A percentile compares a stretch with the other conserved stretches of the same genome.
Evolutionary conservation across 2,888 invertebrate species (phyloP).

Genomic region (Loripinus fragilis): DNA sequence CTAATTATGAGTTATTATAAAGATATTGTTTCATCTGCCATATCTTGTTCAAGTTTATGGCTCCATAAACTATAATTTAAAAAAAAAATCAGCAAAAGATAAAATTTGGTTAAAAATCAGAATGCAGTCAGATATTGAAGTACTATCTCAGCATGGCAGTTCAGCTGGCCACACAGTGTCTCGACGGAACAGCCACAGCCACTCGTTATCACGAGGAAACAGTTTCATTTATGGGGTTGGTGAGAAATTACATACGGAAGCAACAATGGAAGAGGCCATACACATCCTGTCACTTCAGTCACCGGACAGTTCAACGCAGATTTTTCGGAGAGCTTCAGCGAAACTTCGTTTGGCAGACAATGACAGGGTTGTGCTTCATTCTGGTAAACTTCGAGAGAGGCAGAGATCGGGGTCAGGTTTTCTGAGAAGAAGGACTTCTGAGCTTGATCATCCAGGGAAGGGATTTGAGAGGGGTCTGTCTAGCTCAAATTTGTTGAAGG

Average conservation of each 20-base stretch:
- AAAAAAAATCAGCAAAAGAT: too few species aligned
- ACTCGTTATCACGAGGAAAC: slow-evolving; percentile 46
- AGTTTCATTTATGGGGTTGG: slow-evolving; percentile 36
- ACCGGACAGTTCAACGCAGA: slow-evolving; percentile 36
- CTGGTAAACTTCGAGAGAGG: not conserved
- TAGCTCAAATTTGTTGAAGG: slow-evolving; percentile 2
- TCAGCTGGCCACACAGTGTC: slow-evolving; percentile 7
- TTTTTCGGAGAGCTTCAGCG: slow-evolving; percentile 37
- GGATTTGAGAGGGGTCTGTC: not conserved
- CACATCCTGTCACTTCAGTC: slow-evolving; percentile 51
- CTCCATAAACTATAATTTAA: too few species aligned
- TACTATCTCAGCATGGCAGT: not conserved
- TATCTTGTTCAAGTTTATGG: too few species aligned
- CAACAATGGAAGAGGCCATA: slow-evolving; percentile 49
- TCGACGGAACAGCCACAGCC: slow-evolving; percentile 30
- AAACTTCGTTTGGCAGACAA: slow-evolving; percentile 18
- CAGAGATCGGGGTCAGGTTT: slow-evolving; percentile 5
- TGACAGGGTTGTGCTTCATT: not conserved
- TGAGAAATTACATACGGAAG: slow-evolving; percentile 37
- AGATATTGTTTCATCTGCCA: too few species aligned
- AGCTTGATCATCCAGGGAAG: not conserved
- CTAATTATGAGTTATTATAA: too few species aligned
- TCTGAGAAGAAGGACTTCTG: not conserved
- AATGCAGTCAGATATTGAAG: too few species aligned
- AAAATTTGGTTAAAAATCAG: too few species aligned